Evolutionary conservation across 2,797 vertebrate genomes (phyloP).

Genomic region (Gambusia yucatana): DNA sequence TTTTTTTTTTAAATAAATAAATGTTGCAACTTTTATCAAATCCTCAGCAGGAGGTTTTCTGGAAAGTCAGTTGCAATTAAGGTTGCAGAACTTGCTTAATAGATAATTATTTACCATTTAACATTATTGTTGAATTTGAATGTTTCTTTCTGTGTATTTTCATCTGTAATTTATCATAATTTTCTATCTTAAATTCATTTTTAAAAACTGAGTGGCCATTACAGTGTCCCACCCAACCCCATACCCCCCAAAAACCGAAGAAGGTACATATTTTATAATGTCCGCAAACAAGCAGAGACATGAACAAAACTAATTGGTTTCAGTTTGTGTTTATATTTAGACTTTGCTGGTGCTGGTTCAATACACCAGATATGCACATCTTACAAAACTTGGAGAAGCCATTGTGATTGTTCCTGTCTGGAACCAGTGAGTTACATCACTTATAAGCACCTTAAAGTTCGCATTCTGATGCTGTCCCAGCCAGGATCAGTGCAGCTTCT

Average conservation of each 20-base stretch:
- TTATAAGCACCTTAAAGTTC: constrained; percentile 66
- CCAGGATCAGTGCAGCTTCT: constrained; percentile 34
- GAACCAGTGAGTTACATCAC: constrained; percentile 60
- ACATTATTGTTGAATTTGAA: background rate
- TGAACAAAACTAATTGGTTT: constrained; percentile 37
- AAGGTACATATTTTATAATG: constrained; percentile 55
- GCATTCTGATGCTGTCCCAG: constrained; percentile 41
- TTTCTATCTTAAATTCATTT: background rate
- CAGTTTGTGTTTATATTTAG: constrained; percentile 29
- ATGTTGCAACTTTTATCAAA: background rate
- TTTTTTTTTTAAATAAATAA: background rate
- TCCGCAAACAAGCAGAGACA: constrained; percentile 47
- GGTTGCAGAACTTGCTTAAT: background rate
- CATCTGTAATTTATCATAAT: background rate
- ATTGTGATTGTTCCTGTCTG: constrained; percentile 37
- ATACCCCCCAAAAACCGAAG: constrained; percentile 47
- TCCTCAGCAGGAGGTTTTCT: background rate
- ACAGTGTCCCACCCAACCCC: background rate
- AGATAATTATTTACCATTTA: background rate
- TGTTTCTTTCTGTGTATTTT: background rate
- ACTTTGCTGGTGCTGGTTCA: constrained; percentile 24
- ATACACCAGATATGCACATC: constrained; percentile 33
- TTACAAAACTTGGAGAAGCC: constrained; percentile 23
- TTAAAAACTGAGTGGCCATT: background rate
- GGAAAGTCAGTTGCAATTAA: background rate